phyloP scores from a whole-genome alignment of 2,888 invertebrate genomes.

The Drosophila prostipennis region DNA sequence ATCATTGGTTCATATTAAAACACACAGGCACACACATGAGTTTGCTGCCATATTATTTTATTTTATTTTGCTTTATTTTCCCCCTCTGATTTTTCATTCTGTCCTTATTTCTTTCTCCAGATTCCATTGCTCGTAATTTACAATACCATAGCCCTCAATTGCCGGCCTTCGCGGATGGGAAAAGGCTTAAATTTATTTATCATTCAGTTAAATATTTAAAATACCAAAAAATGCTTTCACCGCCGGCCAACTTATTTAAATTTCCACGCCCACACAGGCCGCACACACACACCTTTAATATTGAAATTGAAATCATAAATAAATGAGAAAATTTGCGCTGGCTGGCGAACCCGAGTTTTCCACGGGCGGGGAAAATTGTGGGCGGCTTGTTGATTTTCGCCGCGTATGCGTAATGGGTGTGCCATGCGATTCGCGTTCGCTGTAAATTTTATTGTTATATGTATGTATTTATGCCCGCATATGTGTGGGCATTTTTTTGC shows the following conservation, averaged over 20 bases:
- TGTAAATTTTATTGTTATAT: conserved; percentile 79
- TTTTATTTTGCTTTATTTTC: neutral
- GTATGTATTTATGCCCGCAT: conserved; percentile 37
- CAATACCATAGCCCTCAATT: conserved; percentile 37
- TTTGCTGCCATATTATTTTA: conserved; percentile 15
- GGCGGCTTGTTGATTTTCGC: conserved; percentile 29
- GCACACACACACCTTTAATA: conserved; percentile 69
- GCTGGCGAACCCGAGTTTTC: conserved; percentile 6
- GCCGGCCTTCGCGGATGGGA: conserved; percentile 32
- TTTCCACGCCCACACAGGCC: conserved; percentile 26
- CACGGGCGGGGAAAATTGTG: neutral
- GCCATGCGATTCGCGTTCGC: no score
- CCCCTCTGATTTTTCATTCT: conserved; percentile 11
- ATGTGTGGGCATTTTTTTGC: conserved; percentile 37
- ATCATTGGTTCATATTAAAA: conserved; percentile 35
- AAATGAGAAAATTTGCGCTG: conserved; percentile 74
- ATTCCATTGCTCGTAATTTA: conserved; percentile 16
- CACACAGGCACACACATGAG: conserved; percentile 1
- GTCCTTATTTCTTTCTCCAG: conserved; percentile 7
- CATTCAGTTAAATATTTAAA: conserved; percentile 82
- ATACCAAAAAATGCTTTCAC: conserved; percentile 79
- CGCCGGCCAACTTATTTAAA: conserved; percentile 60
- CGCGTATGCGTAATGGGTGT: conserved; percentile 28
- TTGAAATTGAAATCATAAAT: conserved; percentile 81
- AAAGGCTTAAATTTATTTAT: conserved; percentile 77